Base-by-base conservation (phyloP, 2,888 invertebrate species). In the Apocheima hispidaria region DNA sequence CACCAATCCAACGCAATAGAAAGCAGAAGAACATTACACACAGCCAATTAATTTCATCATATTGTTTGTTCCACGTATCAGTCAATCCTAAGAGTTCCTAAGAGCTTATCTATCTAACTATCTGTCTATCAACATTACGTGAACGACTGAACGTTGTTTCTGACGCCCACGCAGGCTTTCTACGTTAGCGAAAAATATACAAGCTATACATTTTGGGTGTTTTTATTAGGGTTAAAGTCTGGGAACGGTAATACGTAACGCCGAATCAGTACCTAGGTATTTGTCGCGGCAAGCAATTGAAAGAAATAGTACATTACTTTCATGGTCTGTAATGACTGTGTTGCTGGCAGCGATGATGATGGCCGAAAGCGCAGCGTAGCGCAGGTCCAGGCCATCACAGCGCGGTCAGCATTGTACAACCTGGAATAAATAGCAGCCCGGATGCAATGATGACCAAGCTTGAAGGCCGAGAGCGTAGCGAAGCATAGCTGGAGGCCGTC, bases 11-110 rank as follows among this genome's bases (percentile, higher is more conserved):
- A 16, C 28, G 48, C 14, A 12, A 40, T 41, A 60, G 49, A 54
- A 60, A 53, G 53, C 41, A 30, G 38, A n/a, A 35, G 14, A n/a
- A 51, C 36, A 9, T 12, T 51, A 26, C 23, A 38, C 16, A 20
- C 46, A 12, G 20, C 50, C 54, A 60, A 60, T 60, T 60, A 60
- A 54, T 30, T 50, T 60, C 49, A 54, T 60, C 30, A 28, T 14
- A 43, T 21, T 43, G 49, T 60, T 35, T 48, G n/a, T 26, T 35
- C 28, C 36, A 36, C 36, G 48, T 44, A 50, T 60, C 41, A 44
- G 12, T 7, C 7, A 36, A 18, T 28, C 48, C 18, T 41, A 60
- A 53, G n/a, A n/a, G n/a, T n/a, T n/a, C n/a, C n/a, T n/a, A n/a
- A n/a, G n/a, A n/a, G n/a, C n/a, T n/a, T n/a, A n/a, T n/a, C n/a